Conservation (phyloP, 2,797 vertebrate species). For the Gila robusta region DNA sequence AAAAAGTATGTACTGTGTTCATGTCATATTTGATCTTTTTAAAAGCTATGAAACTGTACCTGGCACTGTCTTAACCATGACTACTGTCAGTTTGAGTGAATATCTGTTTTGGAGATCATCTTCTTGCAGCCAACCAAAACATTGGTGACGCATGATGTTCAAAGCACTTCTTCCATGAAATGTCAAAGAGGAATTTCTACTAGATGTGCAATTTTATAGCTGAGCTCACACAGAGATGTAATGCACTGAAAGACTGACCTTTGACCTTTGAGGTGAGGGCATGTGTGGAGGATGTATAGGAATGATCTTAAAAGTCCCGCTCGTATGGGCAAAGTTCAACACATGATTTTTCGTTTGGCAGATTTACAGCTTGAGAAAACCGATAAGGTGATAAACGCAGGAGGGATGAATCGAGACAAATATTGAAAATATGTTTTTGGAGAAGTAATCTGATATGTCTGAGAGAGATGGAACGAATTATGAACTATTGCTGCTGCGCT, state of each 20-base stretch:
- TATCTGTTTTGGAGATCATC: neutral
- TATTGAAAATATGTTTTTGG: slow-evolving; percentile 3
- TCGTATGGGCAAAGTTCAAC: slow-evolving; percentile 12
- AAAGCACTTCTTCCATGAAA: slow-evolving; percentile 45
- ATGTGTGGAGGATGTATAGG: slow-evolving; percentile 8
- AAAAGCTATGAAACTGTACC: neutral
- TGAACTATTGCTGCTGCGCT: neutral
- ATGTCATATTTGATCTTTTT: neutral
- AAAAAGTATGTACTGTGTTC: neutral
- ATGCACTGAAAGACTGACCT: slow-evolving; percentile 8
- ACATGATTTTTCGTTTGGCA: neutral
- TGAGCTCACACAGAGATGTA: slow-evolving; percentile 25
- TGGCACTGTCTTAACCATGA: slow-evolving; percentile 3
- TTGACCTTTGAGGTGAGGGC: slow-evolving; percentile 36
- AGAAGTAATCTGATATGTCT: slow-evolving; percentile 4
- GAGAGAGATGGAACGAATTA: slow-evolving; percentile 16
- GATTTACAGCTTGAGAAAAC: slow-evolving; percentile 38
- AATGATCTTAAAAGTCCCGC: slow-evolving; percentile 7
- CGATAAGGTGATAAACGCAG: neutral
- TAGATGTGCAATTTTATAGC: slow-evolving; percentile 20
- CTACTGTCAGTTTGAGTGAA: slow-evolving; percentile 15
- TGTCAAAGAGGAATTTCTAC: slow-evolving; percentile 45
- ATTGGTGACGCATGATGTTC: neutral
- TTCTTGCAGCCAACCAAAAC: slow-evolving; percentile 18
- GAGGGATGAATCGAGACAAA: slow-evolving; percentile 15